Evolutionary conservation across 2,888 invertebrate species (phyloP).

Genomic region (Lasioglossum oenotherae): DNA sequence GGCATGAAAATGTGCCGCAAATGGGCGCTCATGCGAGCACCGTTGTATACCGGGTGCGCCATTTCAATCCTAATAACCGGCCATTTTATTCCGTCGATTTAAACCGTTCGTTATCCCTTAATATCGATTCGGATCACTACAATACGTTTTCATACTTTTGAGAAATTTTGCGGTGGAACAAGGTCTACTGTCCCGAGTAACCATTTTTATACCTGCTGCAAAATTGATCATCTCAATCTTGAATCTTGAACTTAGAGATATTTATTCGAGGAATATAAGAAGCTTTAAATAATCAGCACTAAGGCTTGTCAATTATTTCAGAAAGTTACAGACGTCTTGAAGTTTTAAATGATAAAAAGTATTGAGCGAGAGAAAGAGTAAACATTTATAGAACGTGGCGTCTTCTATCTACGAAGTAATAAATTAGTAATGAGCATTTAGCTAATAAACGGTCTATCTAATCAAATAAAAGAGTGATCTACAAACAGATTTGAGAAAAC

Average conservation of each 20-base stretch:
- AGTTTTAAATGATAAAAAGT: background rate
- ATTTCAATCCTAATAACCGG: background rate
- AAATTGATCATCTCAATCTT: background rate
- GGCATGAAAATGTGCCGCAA: constrained; percentile 45
- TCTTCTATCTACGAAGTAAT: too few relatives aligned
- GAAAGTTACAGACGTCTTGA: background rate
- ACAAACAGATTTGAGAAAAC: too few relatives aligned
- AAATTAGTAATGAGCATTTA: too few relatives aligned
- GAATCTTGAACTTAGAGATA: background rate
- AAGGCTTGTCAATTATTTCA: background rate
- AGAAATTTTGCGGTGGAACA: background rate
- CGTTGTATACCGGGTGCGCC: constrained; percentile 27
- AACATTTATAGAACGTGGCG: too few relatives aligned
- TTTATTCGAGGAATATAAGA: background rate
- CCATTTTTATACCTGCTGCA: background rate
- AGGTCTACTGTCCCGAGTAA: background rate
- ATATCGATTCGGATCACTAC: background rate
- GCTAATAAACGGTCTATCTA: too few relatives aligned
- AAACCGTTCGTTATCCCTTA: background rate
- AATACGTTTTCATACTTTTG: background rate
- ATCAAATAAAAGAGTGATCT: too few relatives aligned
- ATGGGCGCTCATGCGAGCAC: constrained; percentile 28
- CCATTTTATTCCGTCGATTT: background rate
- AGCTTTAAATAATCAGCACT: background rate
- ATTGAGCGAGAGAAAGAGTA: background rate